Percentiles rank a stretch among this genome's conserved stretches.
Evolutionary conservation across 2,888 invertebrate genomes (phyloP).

Genomic region (Byasa hedistus): DNA sequence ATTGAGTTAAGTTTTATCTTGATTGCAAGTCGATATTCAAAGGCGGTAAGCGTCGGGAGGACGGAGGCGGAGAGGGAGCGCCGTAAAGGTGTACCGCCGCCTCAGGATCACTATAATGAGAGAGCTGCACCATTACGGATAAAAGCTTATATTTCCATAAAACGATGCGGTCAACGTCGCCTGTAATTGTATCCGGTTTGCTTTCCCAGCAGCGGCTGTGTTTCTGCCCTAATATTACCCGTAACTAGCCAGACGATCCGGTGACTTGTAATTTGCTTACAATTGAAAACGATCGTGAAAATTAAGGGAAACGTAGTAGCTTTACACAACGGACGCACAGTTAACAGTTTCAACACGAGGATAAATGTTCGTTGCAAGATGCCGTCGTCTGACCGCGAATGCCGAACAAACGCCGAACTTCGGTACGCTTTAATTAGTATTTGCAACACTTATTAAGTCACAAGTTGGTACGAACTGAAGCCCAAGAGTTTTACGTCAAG

Average conservation of each 20-base stretch:
- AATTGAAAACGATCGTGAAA: slow-evolving; percentile 18
- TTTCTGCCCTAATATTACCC: slow-evolving; percentile 40
- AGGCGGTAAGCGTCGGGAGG: slow-evolving; percentile 35
- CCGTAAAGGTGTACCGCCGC: slow-evolving; percentile 49
- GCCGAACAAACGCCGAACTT: slow-evolving; percentile 55
- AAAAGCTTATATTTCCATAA: slow-evolving; percentile 62
- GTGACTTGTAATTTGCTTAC: slow-evolving; percentile 19
- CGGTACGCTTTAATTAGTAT: slow-evolving; percentile 64
- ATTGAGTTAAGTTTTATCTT: slow-evolving; percentile 37
- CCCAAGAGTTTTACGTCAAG: slow-evolving; percentile 34
- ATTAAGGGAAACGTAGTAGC: slow-evolving; percentile 20
- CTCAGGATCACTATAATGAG: slow-evolving; percentile 63
- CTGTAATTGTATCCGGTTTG: slow-evolving; percentile 75
- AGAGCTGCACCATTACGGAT: slow-evolving; percentile 62
- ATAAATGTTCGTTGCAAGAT: slow-evolving; percentile 56
- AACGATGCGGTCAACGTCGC: slow-evolving; percentile 51
- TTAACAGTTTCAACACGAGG: slow-evolving; percentile 32
- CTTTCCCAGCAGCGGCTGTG: slow-evolving; percentile 43
- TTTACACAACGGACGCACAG: slow-evolving; percentile 38
- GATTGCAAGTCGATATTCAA: slow-evolving; percentile 49
- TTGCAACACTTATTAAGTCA: slow-evolving; percentile 48
- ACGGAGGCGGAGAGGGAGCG: slow-evolving; percentile 32
- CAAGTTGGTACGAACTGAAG: slow-evolving; percentile 40
- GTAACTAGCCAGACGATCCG: slow-evolving; percentile 31
- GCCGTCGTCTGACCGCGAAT: slow-evolving; percentile 47